Evolutionary conservation across 1,140 invertebrate genomes (phyloP).

Genomic region (Andrena cerasifolii): DNA sequence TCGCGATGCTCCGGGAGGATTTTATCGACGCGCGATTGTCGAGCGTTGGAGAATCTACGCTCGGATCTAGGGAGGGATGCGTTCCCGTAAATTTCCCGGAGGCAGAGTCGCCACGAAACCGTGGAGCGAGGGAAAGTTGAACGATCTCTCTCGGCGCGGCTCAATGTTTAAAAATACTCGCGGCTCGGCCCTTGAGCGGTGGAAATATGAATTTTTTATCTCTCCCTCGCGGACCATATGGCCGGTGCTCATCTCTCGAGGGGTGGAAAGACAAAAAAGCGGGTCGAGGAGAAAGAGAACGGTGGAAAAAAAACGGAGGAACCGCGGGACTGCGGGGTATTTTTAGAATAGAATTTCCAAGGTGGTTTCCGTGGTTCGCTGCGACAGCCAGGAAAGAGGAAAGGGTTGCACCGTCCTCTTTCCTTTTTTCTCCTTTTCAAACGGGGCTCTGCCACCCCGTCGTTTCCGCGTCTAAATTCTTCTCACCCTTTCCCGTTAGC

Average conservation of each 20-base stretch:
- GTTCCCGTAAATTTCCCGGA: too few relatives aligned
- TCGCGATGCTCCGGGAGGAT: too few relatives aligned
- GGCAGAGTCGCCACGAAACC: slow-evolving; percentile 39
- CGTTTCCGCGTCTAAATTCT: slow-evolving; percentile 63
- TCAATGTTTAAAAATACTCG: slow-evolving; percentile 63
- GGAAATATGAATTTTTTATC: slow-evolving; percentile 77
- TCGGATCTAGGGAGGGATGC: too few relatives aligned
- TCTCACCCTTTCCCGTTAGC: slow-evolving; percentile 36
- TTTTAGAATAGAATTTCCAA: slow-evolving; percentile 66
- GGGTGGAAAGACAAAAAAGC: slow-evolving; percentile 63
- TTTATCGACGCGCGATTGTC: too few relatives aligned
- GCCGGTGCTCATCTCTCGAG: slow-evolving; percentile 58
- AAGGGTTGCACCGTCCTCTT: slow-evolving; percentile 55
- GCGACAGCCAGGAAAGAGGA: slow-evolving; percentile 48
- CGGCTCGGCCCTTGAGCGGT: slow-evolving; percentile 73
- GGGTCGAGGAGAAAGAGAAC: slow-evolving; percentile 38
- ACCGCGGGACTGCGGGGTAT: slow-evolving; percentile 46
- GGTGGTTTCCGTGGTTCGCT: slow-evolving; percentile 58
- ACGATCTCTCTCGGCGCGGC: slow-evolving; percentile 48
- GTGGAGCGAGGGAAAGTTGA: slow-evolving; percentile 51
- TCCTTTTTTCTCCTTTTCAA: slow-evolving; percentile 6
- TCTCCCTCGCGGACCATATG: slow-evolving; percentile 66
- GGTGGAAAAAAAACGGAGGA: slow-evolving; percentile 41
- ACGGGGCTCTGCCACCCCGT: slow-evolving; percentile 6
- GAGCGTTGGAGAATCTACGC: too few relatives aligned